phyloP scores from a whole-genome alignment of 2,113 vertebrate genomes.

The Trachemys scripta region DNA sequence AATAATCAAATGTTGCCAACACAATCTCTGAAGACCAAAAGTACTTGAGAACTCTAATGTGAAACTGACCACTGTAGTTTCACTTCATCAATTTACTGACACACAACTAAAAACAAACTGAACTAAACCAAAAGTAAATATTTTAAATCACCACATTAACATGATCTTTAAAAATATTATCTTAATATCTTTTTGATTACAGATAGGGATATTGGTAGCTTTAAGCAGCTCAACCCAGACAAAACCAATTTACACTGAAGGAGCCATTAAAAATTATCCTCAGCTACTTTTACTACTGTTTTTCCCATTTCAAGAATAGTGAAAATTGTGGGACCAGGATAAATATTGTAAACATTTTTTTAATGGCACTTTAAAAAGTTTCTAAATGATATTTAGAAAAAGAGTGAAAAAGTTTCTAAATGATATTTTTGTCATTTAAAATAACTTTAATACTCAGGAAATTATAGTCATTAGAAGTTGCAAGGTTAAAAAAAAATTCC shows the following conservation, averaged over 20 bases:
- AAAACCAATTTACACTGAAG: conserved; percentile 48
- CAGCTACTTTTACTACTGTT: conserved; percentile 27
- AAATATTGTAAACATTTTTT: conserved; percentile 48
- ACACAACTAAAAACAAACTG: background rate
- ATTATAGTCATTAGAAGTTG: background rate
- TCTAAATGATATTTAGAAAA: conserved; percentile 18
- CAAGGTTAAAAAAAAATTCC: background rate
- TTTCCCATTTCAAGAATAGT: conserved; percentile 24
- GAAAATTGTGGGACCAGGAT: background rate
- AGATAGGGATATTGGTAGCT: background rate
- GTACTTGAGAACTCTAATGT: background rate
- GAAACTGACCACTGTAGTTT: background rate
- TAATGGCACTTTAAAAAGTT: conserved; percentile 31
- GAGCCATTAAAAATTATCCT: conserved; percentile 29
- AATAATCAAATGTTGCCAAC: fast-evolving
- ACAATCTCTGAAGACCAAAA: background rate
- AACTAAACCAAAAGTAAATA: background rate
- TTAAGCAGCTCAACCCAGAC: conserved; percentile 10
- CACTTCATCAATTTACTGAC: background rate
- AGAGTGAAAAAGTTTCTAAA: conserved; percentile 28
- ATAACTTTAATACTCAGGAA: background rate
- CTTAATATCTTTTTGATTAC: background rate
- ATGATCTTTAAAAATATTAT: conserved; percentile 6
- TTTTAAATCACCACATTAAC: background rate
- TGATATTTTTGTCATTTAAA: conserved; percentile 10